These are phyloP conservation scores for Alloscopus bannaensis DNA, from an alignment of 2,888 invertebrate species.

Conservation along the genomic window DNA sequence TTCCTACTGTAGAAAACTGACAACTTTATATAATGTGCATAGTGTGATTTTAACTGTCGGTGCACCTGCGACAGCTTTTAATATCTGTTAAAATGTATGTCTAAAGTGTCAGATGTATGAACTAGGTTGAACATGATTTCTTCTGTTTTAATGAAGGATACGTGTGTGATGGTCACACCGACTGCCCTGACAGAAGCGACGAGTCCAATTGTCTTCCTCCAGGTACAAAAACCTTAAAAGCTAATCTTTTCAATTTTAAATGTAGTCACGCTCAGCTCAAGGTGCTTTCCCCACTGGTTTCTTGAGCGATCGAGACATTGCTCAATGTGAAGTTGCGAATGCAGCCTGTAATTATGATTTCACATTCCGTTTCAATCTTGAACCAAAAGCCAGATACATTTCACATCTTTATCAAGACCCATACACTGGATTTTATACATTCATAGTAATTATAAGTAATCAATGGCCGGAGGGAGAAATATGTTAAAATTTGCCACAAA, in stretches of 20 bases:
- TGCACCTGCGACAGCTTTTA: background rate
- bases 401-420: conserved; percentile 19
- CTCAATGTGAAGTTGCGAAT: background rate
- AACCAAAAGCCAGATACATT: background rate
- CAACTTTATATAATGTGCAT: background rate
- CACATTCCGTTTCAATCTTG: conserved; percentile 38
- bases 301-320: background rate
- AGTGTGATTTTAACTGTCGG: background rate
- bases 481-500: too few relatives aligned
- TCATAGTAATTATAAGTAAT: conserved; percentile 54
- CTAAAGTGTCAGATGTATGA: background rate
- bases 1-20: background rate
- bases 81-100: background rate
- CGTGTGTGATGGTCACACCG: conserved; percentile 56
- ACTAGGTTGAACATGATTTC: background rate
- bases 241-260: background rate
- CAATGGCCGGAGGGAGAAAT: conserved; percentile 37
- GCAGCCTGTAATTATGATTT: conserved; percentile 44
- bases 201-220: conserved; percentile 38
- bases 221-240: conserved; percentile 18
- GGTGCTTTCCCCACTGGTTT: background rate
- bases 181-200: conserved; percentile 51
- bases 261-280: background rate
- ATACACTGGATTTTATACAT: conserved; percentile 52
- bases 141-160: conserved; percentile 30